These are phyloP conservation scores for Drosophila punjabiensis DNA, from an alignment of 1,140 invertebrate species.

Conservation along the genomic window DNA sequence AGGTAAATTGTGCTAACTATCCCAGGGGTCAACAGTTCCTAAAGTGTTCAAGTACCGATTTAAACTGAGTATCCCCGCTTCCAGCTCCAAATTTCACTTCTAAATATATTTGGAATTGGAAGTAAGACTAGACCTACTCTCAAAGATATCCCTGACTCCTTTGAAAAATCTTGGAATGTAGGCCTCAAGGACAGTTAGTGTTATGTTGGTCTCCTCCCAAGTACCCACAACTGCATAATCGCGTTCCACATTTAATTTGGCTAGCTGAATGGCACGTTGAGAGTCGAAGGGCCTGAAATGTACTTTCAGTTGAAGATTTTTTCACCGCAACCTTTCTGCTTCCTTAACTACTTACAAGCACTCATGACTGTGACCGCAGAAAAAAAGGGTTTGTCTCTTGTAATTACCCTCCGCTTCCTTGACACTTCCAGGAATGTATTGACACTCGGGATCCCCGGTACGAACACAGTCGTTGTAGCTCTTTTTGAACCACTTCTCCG, in stretches of 20 bases:
- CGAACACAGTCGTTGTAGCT: conserved; percentile 96
- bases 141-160: conserved; percentile 87
- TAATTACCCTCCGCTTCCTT: conserved; percentile 93
- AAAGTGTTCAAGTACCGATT: conserved; percentile 36
- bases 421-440: conserved; percentile 91
- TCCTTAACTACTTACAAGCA: conserved; percentile 90
- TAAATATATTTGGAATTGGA: background rate
- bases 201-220: conserved; percentile 93
- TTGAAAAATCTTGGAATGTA: conserved; percentile 94
- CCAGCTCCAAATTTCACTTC: background rate
- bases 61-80: background rate
- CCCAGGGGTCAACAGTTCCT: background rate
- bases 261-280: conserved; percentile 91
- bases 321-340: no score
- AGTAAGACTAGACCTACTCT: conserved; percentile 59
- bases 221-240: conserved; percentile 95
- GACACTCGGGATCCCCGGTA: conserved; percentile 92
- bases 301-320: background rate
- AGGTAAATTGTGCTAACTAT: background rate
- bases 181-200: conserved; percentile 92
- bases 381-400: conserved; percentile 92
- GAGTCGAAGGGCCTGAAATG: conserved; percentile 92
- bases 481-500: conserved; percentile 94
- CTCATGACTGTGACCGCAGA: conserved; percentile 93
- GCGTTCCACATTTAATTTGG: conserved; percentile 92